Evolutionary conservation across 2,888 invertebrate species (phyloP), one percentile per base, ranked within the genome.

Genomic region (Pyrgus malvae): DNA sequence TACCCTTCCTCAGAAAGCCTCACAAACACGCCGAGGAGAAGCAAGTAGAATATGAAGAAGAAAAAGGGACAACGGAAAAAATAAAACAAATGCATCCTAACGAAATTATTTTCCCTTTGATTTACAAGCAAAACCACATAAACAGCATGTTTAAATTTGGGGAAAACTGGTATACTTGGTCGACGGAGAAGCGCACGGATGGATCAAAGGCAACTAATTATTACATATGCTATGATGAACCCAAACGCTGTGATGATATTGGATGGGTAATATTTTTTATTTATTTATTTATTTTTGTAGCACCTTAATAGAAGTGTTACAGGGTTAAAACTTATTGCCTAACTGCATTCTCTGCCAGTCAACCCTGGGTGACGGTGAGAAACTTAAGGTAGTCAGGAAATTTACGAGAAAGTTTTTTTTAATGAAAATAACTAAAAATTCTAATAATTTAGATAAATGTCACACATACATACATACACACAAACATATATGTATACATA

Each of bases 91-190:
- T 76, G 54, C 89, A 89, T 50, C 89, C 88, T 1, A 88, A 88
- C 58, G 86, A 88, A 60, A 66, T 89, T 69, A 74, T 89, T 3
- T 89, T 89, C 57, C 85, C 89, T 0, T 64, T 89, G 51, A 86
- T 89, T 58, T 88, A 86, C 62, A 74, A 72, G 0, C 89, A 89
- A 65, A 78, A 59, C 44, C 87, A 89, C 58, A 78, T 89, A 25
- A 88, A 85, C 61, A 87, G 85, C 60, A 87, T 88, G 88, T 89
- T 89, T 60, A 88, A 88, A 64, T 86, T 86, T 57, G 86, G 84
- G 1, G 86, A 83, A 56, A 87, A 83, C 58, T 89, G 89, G 89
- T 89, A 88, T 63, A 89, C 89, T 14, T 89, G 89, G 89, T 80
- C 87, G 1, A 76, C 75, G 1, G 88, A 89, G 58, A 85, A 81